phyloP scores from a whole-genome alignment of 2,888 invertebrate genomes.

The Drosophila pseudotalamancana region DNA sequence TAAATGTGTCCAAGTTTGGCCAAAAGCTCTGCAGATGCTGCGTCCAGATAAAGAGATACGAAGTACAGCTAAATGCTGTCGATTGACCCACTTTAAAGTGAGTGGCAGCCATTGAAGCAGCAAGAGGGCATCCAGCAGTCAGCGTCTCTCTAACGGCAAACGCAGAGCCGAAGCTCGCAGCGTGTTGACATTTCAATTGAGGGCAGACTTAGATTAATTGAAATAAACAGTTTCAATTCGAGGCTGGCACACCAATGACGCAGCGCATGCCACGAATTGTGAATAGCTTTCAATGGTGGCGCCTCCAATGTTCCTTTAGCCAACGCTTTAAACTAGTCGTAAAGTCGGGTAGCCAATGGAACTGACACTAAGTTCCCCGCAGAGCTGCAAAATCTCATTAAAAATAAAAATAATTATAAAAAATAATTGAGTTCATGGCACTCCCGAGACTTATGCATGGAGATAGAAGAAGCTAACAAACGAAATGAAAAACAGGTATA shows the following conservation, averaged over 20 bases:
- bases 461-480: constrained; percentile 17
- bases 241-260: constrained; percentile 32
- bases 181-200: constrained; percentile 74
- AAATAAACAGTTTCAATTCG: constrained; percentile 34
- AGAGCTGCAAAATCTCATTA: constrained; percentile 37
- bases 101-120: constrained; percentile 17
- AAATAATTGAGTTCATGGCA: constrained; percentile 77
- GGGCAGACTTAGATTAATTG: constrained; percentile 62
- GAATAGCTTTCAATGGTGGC: constrained; percentile 39
- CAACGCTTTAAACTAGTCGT: constrained; percentile 18
- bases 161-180: not conserved
- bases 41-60: constrained; percentile 48
- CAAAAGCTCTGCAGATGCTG: constrained; percentile 56
- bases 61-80: constrained; percentile 64
- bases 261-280: constrained; percentile 37
- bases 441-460: constrained; percentile 55
- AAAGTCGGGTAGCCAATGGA: constrained; percentile 30
- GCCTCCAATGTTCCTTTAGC: constrained; percentile 4
- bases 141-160: constrained; percentile 40
- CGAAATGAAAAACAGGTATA: constrained; percentile 28
- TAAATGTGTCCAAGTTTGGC: constrained; percentile 52
- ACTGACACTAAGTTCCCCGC: constrained; percentile 21
- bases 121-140: constrained; percentile 35
- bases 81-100: constrained; percentile 70
- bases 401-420: constrained; percentile 66